Percentiles rank a stretch among this genome's conserved stretches.
Conservation (phyloP, 2,797 vertebrate genomes). For the Muraenolepis orangiensis region DNA sequence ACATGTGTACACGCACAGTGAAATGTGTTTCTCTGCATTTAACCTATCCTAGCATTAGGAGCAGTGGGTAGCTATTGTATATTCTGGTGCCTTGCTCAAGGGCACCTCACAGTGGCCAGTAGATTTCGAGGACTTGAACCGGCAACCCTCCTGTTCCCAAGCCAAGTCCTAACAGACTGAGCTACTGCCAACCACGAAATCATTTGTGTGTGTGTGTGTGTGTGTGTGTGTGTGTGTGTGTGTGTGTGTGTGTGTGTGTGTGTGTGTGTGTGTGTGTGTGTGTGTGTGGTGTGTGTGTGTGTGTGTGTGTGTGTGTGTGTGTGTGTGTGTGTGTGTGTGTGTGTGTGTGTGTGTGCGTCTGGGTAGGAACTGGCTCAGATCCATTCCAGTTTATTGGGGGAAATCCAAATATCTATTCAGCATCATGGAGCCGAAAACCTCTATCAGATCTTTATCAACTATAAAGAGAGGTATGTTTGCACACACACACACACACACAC, state of each 20-base stretch:
- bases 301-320: constrained; percentile 18
- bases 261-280: constrained; percentile 19
- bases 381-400: constrained; percentile 75
- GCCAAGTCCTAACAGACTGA: no score
- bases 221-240: constrained; percentile 4
- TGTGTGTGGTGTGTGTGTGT: constrained; percentile 26
- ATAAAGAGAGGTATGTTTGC: constrained; percentile 81
- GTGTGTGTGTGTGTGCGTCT: constrained; percentile 1
- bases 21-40: no score
- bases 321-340: constrained; percentile 15
- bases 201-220: background rate
- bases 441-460: constrained; percentile 83
- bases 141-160: no score
- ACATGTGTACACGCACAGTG: no score
- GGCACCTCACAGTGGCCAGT: no score
- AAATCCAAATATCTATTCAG: constrained; percentile 74
- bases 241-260: constrained; percentile 13
- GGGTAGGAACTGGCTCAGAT: constrained; percentile 77
- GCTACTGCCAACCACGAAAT: no score
- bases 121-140: no score
- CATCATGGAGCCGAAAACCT: constrained; percentile 65
- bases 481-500: background rate
- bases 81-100: no score
- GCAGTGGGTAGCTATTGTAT: no score
- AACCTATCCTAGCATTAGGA: no score